These are phyloP conservation scores for Ceratitis capitata DNA, from an alignment of 1,140 invertebrate genomes.

Conservation along the genomic window DNA sequence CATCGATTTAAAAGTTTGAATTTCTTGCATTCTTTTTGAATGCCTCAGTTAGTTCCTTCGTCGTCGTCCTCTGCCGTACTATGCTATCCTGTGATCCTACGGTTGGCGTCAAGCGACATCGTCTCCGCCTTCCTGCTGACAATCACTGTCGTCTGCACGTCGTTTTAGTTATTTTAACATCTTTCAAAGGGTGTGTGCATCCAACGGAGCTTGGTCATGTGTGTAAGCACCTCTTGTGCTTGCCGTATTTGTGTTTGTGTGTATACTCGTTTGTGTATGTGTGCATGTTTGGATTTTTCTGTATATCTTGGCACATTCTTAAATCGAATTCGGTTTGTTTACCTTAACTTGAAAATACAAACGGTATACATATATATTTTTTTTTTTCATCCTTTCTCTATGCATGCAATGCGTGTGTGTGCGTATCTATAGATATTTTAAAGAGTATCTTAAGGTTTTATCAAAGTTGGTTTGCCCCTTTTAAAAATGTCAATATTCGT, in stretches of 20 bases:
- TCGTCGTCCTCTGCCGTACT: neutral
- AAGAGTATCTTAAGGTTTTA: constrained; percentile 1
- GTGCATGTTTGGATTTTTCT: neutral
- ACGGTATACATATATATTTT: neutral
- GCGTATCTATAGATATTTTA: neutral
- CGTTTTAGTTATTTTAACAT: constrained; percentile 23
- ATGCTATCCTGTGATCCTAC: too few species aligned
- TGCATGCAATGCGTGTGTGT: neutral
- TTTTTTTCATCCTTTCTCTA: neutral
- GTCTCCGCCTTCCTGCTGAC: constrained; percentile 20
- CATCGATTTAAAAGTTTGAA: constrained; percentile 25
- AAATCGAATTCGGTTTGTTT: constrained; percentile 33
- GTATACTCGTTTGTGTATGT: neutral
- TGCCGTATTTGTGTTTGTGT: neutral
- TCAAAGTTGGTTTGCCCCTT: neutral
- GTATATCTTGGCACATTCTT: constrained; percentile 20
- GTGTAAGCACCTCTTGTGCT: neutral
- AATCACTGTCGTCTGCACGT: constrained; percentile 36
- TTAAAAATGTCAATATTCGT: constrained; percentile 18
- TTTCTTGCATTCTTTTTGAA: constrained; percentile 4
- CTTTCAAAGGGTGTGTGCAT: neutral
- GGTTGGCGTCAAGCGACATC: too few species aligned
- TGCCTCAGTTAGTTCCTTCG: neutral
- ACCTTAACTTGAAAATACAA: neutral
- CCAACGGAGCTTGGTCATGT: neutral